These are phyloP conservation scores for Atrichornis clamosus DNA, from an alignment of 2,113 vertebrate genomes.

Conservation along the genomic window DNA sequence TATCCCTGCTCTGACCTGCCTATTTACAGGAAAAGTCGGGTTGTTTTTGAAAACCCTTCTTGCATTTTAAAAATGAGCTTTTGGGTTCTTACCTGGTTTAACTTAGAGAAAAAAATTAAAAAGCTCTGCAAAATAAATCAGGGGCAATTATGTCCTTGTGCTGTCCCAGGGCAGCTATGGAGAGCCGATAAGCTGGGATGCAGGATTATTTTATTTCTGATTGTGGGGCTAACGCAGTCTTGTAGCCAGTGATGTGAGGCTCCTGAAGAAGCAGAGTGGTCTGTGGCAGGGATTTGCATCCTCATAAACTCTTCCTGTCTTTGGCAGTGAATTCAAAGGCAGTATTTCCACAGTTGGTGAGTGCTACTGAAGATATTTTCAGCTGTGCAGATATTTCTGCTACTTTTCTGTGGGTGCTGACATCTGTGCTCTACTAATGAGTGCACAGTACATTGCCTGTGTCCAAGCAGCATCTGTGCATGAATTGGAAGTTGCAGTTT, in stretches of 20 bases:
- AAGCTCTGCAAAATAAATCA: background rate
- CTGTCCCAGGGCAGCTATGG: background rate
- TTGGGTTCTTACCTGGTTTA: background rate
- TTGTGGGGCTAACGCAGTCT: background rate
- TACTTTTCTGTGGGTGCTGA: background rate
- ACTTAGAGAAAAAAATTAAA: background rate
- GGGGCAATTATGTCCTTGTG: background rate
- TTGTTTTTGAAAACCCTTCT: background rate
- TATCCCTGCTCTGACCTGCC: background rate
- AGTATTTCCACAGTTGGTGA: background rate
- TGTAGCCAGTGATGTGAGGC: background rate
- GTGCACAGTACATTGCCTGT: fast-evolving
- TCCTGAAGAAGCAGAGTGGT: background rate
- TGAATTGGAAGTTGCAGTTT: background rate
- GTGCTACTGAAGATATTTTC: background rate
- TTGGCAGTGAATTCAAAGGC: background rate
- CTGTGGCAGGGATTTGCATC: background rate
- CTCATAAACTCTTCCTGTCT: background rate
- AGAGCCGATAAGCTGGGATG: background rate
- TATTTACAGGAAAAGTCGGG: background rate
- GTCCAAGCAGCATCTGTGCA: background rate
- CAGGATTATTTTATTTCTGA: background rate
- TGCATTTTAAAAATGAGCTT: background rate
- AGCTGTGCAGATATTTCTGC: background rate
- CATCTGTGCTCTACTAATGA: background rate